These are phyloP conservation scores for Siphlonurus alternatus DNA, from an alignment of 2,888 invertebrate genomes.

Conservation along the genomic window DNA sequence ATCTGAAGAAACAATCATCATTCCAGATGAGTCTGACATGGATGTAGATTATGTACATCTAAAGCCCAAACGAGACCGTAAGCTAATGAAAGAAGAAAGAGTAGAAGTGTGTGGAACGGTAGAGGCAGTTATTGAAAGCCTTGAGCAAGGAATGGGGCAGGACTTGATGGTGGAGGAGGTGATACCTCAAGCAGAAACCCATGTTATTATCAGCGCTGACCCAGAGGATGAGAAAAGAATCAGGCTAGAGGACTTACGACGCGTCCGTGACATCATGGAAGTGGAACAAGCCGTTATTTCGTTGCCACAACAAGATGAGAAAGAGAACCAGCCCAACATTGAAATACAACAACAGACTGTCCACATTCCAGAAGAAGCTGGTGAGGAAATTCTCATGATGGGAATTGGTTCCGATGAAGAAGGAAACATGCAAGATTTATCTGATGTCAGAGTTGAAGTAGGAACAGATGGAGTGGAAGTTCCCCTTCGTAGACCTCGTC, in stretches of 20 bases:
- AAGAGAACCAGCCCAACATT: constrained; percentile 13
- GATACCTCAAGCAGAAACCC: constrained; percentile 4
- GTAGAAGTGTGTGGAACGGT: not conserved
- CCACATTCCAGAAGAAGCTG: not conserved
- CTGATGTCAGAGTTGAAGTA: not conserved
- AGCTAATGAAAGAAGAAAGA: constrained; percentile 1
- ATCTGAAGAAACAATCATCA: not conserved
- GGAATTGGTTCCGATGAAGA: constrained; percentile 8
- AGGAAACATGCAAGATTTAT: constrained; percentile 8
- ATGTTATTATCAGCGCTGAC: not conserved
- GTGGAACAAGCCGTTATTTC: constrained; percentile 11
- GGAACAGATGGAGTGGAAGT: constrained; percentile 6
- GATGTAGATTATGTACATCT: constrained; percentile 1
- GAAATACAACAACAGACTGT: constrained; percentile 8
- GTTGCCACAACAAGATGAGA: constrained; percentile 11
- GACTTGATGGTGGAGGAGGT: constrained; percentile 7
- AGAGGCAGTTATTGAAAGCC: constrained; percentile 3
- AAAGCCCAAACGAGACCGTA: constrained; percentile 4
- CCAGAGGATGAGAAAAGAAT: constrained; percentile 7
- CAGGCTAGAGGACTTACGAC: constrained; percentile 5
- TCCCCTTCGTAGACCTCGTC: constrained; percentile 7
- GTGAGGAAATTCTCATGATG: constrained; percentile 8
- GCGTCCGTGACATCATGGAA: constrained; percentile 7
- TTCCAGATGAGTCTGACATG: constrained; percentile 4
- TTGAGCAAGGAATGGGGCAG: constrained; percentile 4